Base-by-base conservation (phyloP, 2,888 invertebrate genomes). In the Euphydryas editha region DNA sequence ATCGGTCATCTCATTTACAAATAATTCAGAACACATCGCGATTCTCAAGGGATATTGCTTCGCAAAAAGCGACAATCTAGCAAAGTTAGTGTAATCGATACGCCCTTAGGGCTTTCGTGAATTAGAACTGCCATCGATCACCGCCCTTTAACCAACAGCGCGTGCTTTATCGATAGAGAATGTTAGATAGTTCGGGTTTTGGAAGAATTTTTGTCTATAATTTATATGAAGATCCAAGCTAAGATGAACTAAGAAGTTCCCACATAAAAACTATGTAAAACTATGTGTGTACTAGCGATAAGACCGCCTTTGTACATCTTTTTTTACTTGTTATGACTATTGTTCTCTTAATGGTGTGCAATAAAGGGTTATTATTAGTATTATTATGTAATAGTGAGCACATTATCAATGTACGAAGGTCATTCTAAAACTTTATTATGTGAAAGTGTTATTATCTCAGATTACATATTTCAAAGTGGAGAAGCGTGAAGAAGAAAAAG, bases 51-150 rank as follows among this genome's bases (percentile, higher is more conserved):
- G 89, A 83, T 79, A 76, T 82, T 83, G 86, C 85, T 86, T 86
- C 81, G 85, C 87, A 90, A 90, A 90, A 90, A 90, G 85, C 75
- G 76, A 80, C 64, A 57, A 78, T 78, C 78, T 59, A 71, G 75
- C 81, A 77, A 91, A 90, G 84, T 89, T 91, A 81, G 80, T 77
- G 91, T 92, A 92, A 92, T 88, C 90, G 92, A 92, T 92, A 88
- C 88, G 92, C 87, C 92, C 92, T 90, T 82, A 89, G 92, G 92
- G 92, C 86, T 90, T 92, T 90, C 83, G 82, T 87, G 88, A 91
- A 90, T 92, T 91, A 92, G 90, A 86, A 89, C 85, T 87, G 83
- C 92, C 91, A 92, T 92, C 92, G 86, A 92, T 92, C 92, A 92
- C 88, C 64, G 83, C 73, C 90, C 92, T 91, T 87, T 89, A 91